These are phyloP conservation scores for Drosophila ficusphila DNA, from an alignment of 1,140 invertebrate genomes.

Conservation along the genomic window DNA sequence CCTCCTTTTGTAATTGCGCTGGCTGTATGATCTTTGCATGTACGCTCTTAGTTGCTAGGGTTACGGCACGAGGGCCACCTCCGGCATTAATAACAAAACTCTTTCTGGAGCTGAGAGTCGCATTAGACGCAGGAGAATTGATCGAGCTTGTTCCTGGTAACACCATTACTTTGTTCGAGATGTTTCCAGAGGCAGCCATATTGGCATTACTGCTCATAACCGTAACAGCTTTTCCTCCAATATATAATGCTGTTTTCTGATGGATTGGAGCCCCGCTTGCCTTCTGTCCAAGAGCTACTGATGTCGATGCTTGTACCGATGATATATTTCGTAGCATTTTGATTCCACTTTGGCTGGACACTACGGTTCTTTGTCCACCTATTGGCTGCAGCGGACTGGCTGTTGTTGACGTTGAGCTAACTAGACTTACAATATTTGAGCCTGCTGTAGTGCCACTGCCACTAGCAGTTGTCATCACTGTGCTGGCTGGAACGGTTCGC, in stretches of 20 bases:
- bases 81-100: slow-evolving; percentile 73
- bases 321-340: slow-evolving; percentile 88
- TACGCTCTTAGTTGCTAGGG: slow-evolving; percentile 49
- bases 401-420: slow-evolving; percentile 63
- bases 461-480: slow-evolving; percentile 86
- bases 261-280: slow-evolving; percentile 37
- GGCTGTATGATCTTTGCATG: slow-evolving; percentile 81
- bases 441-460: slow-evolving; percentile 85
- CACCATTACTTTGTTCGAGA: slow-evolving; percentile 72
- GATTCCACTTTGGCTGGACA: slow-evolving; percentile 85
- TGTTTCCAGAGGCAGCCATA: slow-evolving; percentile 29
- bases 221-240: slow-evolving; percentile 90
- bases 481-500: slow-evolving; percentile 84
- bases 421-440: slow-evolving; percentile 74
- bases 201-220: slow-evolving; percentile 85
- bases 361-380: slow-evolving; percentile 82
- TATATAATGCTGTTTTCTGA: slow-evolving; percentile 86
- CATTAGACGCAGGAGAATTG: slow-evolving; percentile 5
- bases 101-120: slow-evolving; percentile 58
- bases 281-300: slow-evolving; percentile 32
- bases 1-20: slow-evolving; percentile 31
- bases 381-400: slow-evolving; percentile 42
- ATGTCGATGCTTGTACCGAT: slow-evolving; percentile 28
- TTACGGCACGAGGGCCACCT: slow-evolving; percentile 49
- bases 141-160: slow-evolving; percentile 60